A percentile compares a stretch with the other conserved stretches of the same genome.
Conservation (phyloP, 1,140 invertebrate species). For the roundworm (Caenorhabditis elegans) region DNA sequence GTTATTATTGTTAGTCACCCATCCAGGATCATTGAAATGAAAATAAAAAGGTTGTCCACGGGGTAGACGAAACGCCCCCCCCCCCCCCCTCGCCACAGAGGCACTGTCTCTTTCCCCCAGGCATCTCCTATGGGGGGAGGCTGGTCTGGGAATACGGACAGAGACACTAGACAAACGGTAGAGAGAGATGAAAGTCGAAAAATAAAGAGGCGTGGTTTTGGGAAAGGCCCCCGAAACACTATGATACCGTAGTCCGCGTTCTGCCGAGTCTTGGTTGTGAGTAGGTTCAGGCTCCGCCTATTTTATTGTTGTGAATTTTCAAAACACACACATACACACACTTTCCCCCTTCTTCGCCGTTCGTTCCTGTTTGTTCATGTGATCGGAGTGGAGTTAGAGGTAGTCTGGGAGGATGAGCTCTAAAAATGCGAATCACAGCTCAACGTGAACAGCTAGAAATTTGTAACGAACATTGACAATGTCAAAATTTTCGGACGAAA, state of each 20-base stretch:
- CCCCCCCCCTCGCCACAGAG: neutral
- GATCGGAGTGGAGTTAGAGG: neutral
- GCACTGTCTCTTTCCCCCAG: neutral
- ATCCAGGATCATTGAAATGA: conserved; percentile 1
- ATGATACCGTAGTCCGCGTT: neutral
- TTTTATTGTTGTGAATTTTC: neutral
- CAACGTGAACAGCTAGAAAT: neutral
- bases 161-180: neutral
- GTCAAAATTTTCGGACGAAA: too few species aligned
- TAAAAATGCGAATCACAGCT: neutral
- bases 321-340: neutral
- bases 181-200: neutral
- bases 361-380: neutral
- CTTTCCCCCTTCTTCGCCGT: neutral
- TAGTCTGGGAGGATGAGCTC: neutral
- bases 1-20: neutral
- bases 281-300: neutral
- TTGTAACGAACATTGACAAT: neutral
- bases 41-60: neutral
- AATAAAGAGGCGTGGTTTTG: neutral
- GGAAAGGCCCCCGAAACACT: neutral
- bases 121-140: too few species aligned
- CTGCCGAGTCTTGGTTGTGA: neutral
- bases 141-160: neutral
- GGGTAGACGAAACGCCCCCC: neutral